Evolutionary conservation across 2,888 invertebrate genomes (phyloP).

Genomic region (Rhagonycha lutea): DNA sequence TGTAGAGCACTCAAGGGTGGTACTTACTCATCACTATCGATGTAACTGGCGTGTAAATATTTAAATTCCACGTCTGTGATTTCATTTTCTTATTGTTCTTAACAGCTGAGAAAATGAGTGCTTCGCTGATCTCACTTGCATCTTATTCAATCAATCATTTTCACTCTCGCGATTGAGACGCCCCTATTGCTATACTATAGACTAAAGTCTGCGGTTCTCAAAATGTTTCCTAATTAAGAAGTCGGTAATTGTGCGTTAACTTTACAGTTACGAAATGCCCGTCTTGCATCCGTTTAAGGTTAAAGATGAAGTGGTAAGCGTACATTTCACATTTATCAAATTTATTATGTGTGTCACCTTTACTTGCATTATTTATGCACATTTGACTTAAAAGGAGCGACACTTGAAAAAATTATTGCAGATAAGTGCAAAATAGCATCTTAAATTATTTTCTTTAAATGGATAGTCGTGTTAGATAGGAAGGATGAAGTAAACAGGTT

Average conservation of each 20-base stretch:
- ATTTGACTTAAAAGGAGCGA: background rate
- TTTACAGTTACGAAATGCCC: background rate
- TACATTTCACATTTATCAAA: background rate
- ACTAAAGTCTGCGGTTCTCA: background rate
- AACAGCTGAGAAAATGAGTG: background rate
- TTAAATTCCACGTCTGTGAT: background rate
- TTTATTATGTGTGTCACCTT: background rate
- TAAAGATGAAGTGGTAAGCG: background rate
- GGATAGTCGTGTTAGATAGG: background rate
- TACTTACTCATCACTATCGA: conserved; percentile 43
- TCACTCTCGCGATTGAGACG: background rate
- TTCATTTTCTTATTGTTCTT: background rate
- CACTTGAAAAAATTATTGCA: background rate
- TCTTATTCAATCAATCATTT: background rate
- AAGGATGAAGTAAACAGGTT: background rate
- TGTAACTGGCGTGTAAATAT: conserved; percentile 46
- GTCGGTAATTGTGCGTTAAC: background rate
- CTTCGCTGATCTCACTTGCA: background rate
- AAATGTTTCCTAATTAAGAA: background rate
- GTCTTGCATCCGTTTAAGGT: background rate
- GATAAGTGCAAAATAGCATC: background rate
- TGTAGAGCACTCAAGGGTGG: conserved; percentile 51
- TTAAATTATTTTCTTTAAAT: background rate
- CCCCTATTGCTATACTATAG: background rate
- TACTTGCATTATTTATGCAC: background rate